Evolutionary conservation across 2,113 vertebrate species (phyloP).

Genomic region (Tachysurus fulvidraco): DNA sequence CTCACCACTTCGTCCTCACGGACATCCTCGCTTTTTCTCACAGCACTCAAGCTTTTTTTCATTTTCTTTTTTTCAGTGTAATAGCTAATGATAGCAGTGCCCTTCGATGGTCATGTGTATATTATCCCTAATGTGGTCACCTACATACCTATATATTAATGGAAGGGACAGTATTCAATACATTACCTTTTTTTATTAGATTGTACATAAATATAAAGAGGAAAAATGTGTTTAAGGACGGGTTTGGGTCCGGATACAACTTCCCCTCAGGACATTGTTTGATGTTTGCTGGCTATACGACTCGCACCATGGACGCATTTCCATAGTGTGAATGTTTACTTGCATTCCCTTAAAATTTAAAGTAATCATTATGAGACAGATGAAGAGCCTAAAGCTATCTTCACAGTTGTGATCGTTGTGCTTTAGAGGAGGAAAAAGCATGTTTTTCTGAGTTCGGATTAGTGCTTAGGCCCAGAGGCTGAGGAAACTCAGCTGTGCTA

Average conservation of each 20-base stretch:
- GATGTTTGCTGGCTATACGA: background rate
- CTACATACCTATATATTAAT: background rate
- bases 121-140: background rate
- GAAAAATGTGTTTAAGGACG: background rate
- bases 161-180: background rate
- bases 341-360: background rate
- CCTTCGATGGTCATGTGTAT: background rate
- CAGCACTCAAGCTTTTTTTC: background rate
- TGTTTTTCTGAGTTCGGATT: constrained; percentile 7
- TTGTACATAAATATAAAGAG: background rate
- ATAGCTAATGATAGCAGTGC: background rate
- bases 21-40: background rate
- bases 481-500: background rate
- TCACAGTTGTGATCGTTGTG: background rate
- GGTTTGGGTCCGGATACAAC: background rate
- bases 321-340: constrained; percentile 3
- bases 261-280: background rate
- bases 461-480: background rate
- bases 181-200: background rate
- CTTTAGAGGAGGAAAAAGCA: background rate
- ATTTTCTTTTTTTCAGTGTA: background rate
- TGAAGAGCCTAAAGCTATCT: constrained; percentile 17
- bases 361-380: constrained; percentile 15
- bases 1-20: background rate
- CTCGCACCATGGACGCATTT: background rate